phyloP scores from a whole-genome alignment of 2,888 invertebrate species.

The Cephus rjabovi region DNA sequence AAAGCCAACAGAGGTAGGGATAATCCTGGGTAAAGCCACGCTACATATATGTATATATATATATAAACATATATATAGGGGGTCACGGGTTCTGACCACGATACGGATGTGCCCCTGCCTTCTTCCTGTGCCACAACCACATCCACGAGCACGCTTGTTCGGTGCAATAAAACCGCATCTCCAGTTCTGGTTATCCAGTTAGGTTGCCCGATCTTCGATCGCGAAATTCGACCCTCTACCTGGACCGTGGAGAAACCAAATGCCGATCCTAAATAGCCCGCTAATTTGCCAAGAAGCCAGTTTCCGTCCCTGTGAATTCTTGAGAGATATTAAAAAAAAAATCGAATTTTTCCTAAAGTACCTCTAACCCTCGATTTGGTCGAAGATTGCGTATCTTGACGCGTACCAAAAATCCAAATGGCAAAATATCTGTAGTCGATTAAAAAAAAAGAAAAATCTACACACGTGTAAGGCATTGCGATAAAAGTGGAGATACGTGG shows the following conservation, averaged over 20 bases:
- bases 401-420: background rate
- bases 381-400: background rate
- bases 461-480: background rate
- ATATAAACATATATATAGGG: conserved; percentile 41
- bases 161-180: conserved; percentile 55
- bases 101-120: conserved; percentile 68
- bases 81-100: conserved; percentile 66
- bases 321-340: background rate
- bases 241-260: background rate
- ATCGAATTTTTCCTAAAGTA: background rate
- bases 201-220: conserved; percentile 1
- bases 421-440: background rate
- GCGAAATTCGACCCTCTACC: background rate
- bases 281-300: background rate
- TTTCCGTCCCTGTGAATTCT: background rate
- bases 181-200: conserved; percentile 16
- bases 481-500: background rate
- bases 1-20: conserved; percentile 30
- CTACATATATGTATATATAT: conserved; percentile 30
- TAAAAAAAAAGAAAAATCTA: too few relatives aligned
- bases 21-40: conserved; percentile 61
- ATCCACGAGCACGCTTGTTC: conserved; percentile 47
- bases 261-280: background rate
- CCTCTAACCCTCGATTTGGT: background rate
- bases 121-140: conserved; percentile 63